Evolutionary conservation across 2,113 vertebrate species (phyloP), one percentile per base, ranked within the genome.

Genomic region (Crotophaga sulcirostris): DNA sequence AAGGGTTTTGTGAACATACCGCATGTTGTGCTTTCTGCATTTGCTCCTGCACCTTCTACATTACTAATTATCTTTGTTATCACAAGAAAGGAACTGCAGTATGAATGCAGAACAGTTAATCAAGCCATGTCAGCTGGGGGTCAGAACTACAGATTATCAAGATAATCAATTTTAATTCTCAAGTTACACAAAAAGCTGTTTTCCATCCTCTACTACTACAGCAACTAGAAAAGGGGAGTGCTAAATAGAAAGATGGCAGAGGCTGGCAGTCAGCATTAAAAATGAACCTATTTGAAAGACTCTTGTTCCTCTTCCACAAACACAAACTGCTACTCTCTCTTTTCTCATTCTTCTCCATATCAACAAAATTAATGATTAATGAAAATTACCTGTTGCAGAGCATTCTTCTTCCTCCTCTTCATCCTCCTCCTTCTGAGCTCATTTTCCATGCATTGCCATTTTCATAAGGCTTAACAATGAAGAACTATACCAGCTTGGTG

Each of bases 371-470:
- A 89, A 93, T 4, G 2, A 69, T 24, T 62, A 45, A 69, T 28
- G 14, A 66, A 80, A 73, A 58, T 93, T 94, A 96, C 94, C 95
- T 97, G 80, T 42, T 92, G 64, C 62, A 83, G 74, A 54, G n/a
- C 67, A 49, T 66, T 91, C 44, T 88, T 93, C 49, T 88, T 93
- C 45, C 20, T 91, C 54, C 52, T 89, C 60, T 7, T 85, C 2
- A 0, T 84, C 36, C 16, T 93, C 25, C 73, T 84, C 36, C 17
- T 92, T 21, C 72, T 96, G 0, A 67, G 42, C 17, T 83, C 14
- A 9, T 84, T 67, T 84, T 78, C 89, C 93, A 72, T 0, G 31
- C 8, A 52, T 0, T 67, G 54, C 23, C 59, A 56, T 34, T 66
- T 82, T 29, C 77, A 74, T 13, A 84, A 82, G 66, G 62, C 36